Evolutionary conservation across 2,113 vertebrate genomes (phyloP), one percentile per base, ranked within the genome.

Genomic region (Chiloscyllium plagiosum): DNA sequence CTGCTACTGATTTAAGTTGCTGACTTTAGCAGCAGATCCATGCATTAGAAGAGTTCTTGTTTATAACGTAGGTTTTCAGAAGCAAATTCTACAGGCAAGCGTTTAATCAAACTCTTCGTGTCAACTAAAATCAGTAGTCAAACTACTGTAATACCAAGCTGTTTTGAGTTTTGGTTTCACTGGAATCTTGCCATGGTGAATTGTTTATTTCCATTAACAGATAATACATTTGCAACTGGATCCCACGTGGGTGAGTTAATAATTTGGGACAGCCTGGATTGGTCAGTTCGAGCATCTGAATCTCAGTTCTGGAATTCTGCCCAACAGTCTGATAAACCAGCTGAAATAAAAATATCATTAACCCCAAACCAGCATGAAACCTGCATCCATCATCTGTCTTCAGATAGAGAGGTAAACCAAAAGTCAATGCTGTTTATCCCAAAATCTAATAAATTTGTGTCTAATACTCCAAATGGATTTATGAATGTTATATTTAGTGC

Each of bases 191-290:
- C 33, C 68, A 70, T 3, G 29, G 13, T 95, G 47, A 47, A 52
- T 0, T 96, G 0, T 96, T 0, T 95, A 17, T 96, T 96, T 17
- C 83, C 80, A 19, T 83, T 69, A 95, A 96, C 96, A 99, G 98
- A 98, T 96, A 96, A 97, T 78, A 96, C 97, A 96, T 99, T 99
- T 96, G 98, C 98, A 86, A 99, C 98, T 5, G 99, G 99, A 66
- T 99, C 99, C 96, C 98, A 99, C 0, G 96, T 98, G 0, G 99
- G 99, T 17, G 99, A 99, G 96, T 96, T 99, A 97, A 98, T 99
- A 96, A 95, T 99, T 94, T 99, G 99, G 99, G 98, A 99, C 96
- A 97, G 98, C 0, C 85, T 98, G 85, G 98, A 99, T 50, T 99
- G 98, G 98, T 98, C 97, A 29, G 96, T 98, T 92, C 97, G 98